Evolutionary conservation across 2,888 invertebrate species (phyloP).

Genomic region (Charanyca ferruginea): DNA sequence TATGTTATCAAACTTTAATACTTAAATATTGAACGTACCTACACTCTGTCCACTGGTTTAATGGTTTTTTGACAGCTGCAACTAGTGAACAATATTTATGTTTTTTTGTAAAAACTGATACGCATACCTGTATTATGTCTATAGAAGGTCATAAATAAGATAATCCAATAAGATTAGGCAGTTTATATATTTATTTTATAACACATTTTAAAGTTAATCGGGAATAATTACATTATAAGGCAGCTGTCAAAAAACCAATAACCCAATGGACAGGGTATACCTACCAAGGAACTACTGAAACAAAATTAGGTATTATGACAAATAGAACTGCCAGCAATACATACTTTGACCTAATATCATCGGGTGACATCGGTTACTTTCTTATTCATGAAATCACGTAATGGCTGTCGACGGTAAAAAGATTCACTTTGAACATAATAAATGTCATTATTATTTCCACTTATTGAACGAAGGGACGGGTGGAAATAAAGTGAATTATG

Average conservation of each 20-base stretch:
- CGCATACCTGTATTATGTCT: no score
- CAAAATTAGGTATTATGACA: slow-evolving; percentile 25
- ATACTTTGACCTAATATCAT: slow-evolving; percentile 29
- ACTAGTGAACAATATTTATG: no score
- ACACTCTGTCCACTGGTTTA: no score
- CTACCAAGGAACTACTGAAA: slow-evolving; percentile 23
- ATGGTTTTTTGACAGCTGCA: no score
- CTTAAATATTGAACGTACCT: slow-evolving; percentile 32
- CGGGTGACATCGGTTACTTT: slow-evolving; percentile 29
- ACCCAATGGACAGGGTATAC: no score
- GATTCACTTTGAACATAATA: slow-evolving; percentile 49
- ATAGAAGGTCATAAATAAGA: no score
- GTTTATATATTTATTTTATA: no score
- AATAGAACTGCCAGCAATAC: slow-evolving; percentile 15
- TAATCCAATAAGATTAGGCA: no score
- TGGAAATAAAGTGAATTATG: slow-evolving; percentile 25
- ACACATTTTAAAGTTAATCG: no score
- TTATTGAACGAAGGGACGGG: slow-evolving; percentile 17
- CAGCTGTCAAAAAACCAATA: no score
- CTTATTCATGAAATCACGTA: slow-evolving; percentile 40
- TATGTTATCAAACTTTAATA: slow-evolving; percentile 24
- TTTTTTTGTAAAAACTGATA: no score
- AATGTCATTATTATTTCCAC: slow-evolving; percentile 35
- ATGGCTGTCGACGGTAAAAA: slow-evolving; percentile 33
- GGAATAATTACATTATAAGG: no score